Evolutionary conservation across 2,797 vertebrate species (phyloP), one percentile per base, ranked within the genome.

Genomic region (Tangara arthus): DNA sequence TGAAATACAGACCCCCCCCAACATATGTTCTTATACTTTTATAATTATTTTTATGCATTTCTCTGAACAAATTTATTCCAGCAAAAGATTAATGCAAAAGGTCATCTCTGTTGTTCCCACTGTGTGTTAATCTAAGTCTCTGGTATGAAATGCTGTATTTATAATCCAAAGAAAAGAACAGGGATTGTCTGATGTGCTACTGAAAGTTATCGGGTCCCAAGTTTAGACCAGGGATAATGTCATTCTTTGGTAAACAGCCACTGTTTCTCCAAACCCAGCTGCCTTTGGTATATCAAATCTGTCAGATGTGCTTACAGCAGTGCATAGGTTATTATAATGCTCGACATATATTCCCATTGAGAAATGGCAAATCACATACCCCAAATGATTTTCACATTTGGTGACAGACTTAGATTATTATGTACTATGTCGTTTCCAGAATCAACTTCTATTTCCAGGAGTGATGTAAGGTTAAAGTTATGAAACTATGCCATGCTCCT

Each of bases 121-220:
- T 52, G 59, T 35, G 52, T 22, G 39, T 65, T 72, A 93, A 82
- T 76, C 79, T 79, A 96, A 78, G 44, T 68, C 59, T 83, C 91
- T 94, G 86, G 82, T 89, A 85, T 88, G 90, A 81, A 93, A 96
- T 93, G 56, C 21, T 79, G 60, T 56, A 39, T 65, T 86, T 83
- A 75, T 85, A 95, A 83, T 82, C 94, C 93, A 95, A 81, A 88
- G 77, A 70, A 92, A 94, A 87, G 55, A 78, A 66, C 32, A 69
- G 41, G 89, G 81, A 90, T 94, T 91, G 69, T 86, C 56, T 93
- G 69, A 79, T 69, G 65, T 1, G 10, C 63, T 61, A 59, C 59
- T 6, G 19, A 68, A 87, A 84, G 49, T 83, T 90, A 93, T 66
- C 46, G 80, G 73, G 89, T 87, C 42, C 83, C 85, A 82, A 71